phyloP scores from a whole-genome alignment of 2,113 vertebrate species.

The Daphoenositta chrysoptera region DNA sequence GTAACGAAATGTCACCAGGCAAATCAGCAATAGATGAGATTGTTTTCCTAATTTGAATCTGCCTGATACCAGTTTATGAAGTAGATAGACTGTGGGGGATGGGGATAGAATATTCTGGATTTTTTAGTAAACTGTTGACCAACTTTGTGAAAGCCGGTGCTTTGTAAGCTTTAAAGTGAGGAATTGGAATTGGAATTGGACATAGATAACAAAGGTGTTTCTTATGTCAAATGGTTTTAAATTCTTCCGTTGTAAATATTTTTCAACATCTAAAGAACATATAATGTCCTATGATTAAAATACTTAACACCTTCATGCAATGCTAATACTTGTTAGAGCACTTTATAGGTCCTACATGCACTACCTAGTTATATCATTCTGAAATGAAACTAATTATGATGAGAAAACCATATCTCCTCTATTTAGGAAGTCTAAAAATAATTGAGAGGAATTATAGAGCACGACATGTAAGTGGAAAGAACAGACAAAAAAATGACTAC shows the following conservation, averaged over 20 bases:
- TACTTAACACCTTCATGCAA: background rate
- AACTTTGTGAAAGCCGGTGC: background rate
- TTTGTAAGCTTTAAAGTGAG: background rate
- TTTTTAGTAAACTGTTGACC: background rate
- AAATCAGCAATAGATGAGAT: background rate
- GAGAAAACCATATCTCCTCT: background rate
- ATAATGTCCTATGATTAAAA: background rate
- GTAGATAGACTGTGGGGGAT: rapidly evolving
- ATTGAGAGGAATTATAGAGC: background rate
- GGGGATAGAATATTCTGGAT: background rate
- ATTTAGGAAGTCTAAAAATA: background rate
- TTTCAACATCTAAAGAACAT: background rate
- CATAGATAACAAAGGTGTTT: background rate
- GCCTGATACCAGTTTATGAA: background rate
- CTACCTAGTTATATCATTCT: background rate
- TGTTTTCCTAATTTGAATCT: background rate
- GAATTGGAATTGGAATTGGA: background rate
- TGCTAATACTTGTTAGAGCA: background rate
- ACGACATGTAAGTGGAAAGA: background rate
- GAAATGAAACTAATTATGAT: background rate
- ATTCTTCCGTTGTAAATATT: background rate
- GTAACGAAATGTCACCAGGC: background rate
- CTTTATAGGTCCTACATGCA: background rate
- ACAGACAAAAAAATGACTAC: background rate
- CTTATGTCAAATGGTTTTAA: background rate